phyloP scores from a whole-genome alignment of 2,888 invertebrate genomes.

The Platycnemis pennipes region DNA sequence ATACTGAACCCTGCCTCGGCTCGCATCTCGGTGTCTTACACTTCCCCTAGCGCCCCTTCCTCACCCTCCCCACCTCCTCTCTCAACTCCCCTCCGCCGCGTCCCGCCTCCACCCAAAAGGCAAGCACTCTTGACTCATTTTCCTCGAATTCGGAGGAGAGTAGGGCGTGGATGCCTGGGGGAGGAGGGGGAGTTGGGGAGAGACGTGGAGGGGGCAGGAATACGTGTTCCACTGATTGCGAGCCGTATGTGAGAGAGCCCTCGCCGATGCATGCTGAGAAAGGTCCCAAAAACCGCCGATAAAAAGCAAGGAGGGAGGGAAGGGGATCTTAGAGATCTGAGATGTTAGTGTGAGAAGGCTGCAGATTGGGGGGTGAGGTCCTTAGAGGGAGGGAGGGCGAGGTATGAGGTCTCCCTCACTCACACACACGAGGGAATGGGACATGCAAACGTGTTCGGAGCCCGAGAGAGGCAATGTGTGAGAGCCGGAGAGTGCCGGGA shows the following conservation, averaged over 20 bases:
- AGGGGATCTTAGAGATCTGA: background rate
- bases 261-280: constrained; percentile 7
- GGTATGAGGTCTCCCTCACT: background rate
- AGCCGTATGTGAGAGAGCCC: constrained; percentile 15
- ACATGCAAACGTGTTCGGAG: constrained; percentile 23
- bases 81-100: background rate
- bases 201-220: background rate
- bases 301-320: background rate
- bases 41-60: background rate
- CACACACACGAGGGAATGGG: background rate
- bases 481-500: constrained; percentile 63
- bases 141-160: constrained; percentile 41
- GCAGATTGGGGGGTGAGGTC: background rate
- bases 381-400: background rate
- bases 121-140: constrained; percentile 60
- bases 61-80: background rate
- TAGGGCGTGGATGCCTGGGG: background rate
- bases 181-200: background rate
- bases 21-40: constrained; percentile 9
- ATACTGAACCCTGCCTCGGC: constrained; percentile 45
- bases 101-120: constrained; percentile 5
- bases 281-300: constrained; percentile 30
- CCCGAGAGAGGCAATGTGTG: background rate
- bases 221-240: constrained; percentile 13
- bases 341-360: background rate